phyloP scores from a whole-genome alignment of 2,797 vertebrate genomes.

The Coranthus polyacanthus region DNA sequence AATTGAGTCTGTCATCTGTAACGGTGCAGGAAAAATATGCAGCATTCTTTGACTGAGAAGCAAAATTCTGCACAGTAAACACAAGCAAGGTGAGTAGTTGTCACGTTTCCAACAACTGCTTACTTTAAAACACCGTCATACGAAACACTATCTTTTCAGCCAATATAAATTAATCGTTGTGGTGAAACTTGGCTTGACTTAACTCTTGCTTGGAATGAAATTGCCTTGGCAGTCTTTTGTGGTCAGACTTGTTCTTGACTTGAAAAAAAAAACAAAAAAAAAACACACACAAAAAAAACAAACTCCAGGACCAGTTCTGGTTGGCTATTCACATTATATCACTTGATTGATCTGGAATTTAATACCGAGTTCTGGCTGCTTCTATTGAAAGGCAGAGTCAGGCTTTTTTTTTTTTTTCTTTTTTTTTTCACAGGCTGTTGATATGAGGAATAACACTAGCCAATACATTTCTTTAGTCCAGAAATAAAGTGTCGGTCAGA shows the following conservation, averaged over 20 bases:
- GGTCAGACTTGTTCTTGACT: neutral
- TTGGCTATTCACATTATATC: conserved; percentile 1
- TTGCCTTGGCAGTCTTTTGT: conserved; percentile 1
- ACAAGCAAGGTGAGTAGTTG: neutral
- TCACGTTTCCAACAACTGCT: conserved; percentile 4
- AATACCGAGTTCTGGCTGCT: neutral
- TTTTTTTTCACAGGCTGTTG: neutral
- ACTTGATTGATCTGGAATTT: conserved; percentile 10
- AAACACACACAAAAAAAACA: too few species aligned
- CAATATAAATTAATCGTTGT: neutral
- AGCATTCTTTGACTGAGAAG: neutral
- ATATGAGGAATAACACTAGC: neutral
- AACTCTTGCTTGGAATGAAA: conserved; percentile 3
- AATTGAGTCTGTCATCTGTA: neutral
- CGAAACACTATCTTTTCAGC: neutral
- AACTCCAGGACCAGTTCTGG: neutral
- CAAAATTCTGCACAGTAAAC: conserved; percentile 9
- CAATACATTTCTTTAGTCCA: neutral
- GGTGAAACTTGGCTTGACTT: conserved; percentile 3
- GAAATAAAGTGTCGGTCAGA: neutral
- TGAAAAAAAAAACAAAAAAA: neutral
- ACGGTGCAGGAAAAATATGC: conserved; percentile 6
- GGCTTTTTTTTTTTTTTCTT: neutral
- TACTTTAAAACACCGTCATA: neutral
- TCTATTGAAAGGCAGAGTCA: neutral